A percentile compares a stretch with the other conserved stretches of the same genome.
Evolutionary conservation across 2,113 vertebrate species (phyloP).

Genomic region (Cryptomyrus ogoouensis): DNA sequence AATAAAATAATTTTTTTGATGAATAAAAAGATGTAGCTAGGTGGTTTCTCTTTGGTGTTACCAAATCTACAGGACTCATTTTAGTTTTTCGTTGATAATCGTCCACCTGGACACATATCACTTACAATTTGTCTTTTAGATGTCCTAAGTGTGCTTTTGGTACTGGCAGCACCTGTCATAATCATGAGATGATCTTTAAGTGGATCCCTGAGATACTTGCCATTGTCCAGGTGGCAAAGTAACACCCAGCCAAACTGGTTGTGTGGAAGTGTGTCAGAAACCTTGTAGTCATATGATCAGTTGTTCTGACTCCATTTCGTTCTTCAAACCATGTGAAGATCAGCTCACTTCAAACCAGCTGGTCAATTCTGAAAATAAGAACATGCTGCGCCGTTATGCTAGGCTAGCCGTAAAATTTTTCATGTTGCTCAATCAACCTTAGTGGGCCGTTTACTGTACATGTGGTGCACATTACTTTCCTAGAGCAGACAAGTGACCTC

Average conservation of each 20-base stretch:
- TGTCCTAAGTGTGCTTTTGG: background rate
- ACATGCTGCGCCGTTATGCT: background rate
- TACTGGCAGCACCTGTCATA: background rate
- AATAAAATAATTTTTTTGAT: slow-evolving; percentile 43
- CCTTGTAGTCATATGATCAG: background rate
- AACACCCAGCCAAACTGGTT: background rate
- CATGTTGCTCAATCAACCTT: background rate
- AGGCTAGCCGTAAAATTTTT: background rate
- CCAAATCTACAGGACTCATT: background rate
- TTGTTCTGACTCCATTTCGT: background rate
- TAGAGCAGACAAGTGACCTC: background rate
- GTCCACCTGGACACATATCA: background rate
- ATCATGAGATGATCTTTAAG: background rate
- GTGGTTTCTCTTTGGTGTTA: background rate
- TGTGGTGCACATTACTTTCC: background rate
- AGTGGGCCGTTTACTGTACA: background rate
- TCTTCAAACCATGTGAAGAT: background rate
- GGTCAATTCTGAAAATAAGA: background rate
- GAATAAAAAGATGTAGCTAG: slow-evolving; percentile 24
- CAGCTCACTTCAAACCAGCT: background rate
- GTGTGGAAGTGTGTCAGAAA: background rate
- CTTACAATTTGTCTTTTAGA: background rate
- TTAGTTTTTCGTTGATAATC: background rate
- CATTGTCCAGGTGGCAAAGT: background rate
- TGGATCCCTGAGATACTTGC: background rate